phyloP scores from a whole-genome alignment of 2,113 vertebrate genomes.

The Geococcyx californianus region DNA sequence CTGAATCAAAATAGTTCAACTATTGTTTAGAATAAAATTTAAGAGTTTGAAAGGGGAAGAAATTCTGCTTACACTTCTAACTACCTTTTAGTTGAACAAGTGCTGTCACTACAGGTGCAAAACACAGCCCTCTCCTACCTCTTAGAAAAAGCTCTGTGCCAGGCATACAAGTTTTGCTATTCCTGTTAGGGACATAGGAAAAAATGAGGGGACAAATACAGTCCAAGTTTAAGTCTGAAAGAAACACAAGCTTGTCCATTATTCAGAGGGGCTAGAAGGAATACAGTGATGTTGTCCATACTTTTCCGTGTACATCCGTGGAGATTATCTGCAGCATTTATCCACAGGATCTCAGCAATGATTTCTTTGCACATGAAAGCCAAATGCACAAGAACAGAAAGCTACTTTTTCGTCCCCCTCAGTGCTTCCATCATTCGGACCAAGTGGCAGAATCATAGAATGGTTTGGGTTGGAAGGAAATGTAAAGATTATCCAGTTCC shows the following conservation, averaged over 20 bases:
- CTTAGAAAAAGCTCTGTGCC: not conserved
- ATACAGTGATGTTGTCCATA: not conserved
- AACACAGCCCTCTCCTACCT: not conserved
- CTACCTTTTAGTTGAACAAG: not conserved
- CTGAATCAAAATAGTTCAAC: not conserved
- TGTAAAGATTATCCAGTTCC: no score
- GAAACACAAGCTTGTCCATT: not conserved
- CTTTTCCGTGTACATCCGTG: not conserved
- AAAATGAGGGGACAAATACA: not conserved
- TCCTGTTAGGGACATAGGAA: not conserved
- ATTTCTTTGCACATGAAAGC: not conserved
- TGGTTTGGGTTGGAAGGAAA: no score
- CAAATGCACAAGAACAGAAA: not conserved
- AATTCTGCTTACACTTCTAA: not conserved
- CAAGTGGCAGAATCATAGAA: not conserved
- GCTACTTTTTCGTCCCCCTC: not conserved
- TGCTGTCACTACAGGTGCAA: not conserved
- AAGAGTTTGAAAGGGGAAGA: not conserved
- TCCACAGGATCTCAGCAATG: not conserved
- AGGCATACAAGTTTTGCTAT: not conserved
- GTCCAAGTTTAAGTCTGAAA: not conserved
- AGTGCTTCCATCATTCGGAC: not conserved
- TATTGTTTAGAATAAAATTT: not conserved
- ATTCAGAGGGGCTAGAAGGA: not conserved
- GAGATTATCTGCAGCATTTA: not conserved